Evolutionary conservation across 2,113 vertebrate genomes (phyloP), one percentile per base, ranked within the genome.

Genomic region (Eptatretus burgeri): DNA sequence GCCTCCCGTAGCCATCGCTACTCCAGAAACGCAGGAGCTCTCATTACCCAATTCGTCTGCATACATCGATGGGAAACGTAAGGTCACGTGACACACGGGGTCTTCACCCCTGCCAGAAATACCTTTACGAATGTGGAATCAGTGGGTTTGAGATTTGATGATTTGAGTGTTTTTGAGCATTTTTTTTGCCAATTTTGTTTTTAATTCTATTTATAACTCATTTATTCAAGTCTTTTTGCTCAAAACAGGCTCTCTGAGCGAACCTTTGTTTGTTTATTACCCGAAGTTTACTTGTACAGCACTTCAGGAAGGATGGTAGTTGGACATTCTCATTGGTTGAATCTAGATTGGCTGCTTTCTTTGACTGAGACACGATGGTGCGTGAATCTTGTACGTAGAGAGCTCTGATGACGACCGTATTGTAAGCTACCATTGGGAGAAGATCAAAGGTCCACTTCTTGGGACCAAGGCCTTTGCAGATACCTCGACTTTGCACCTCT

Each of bases 361-460:
- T 41, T 41, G 27, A 41, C 27, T 7, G 27, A 41, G 51, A 50
- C 64, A 60, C 10, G 62, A 52, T 19, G 19, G 10, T 7, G 50
- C 41, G 51, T 52, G 13, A 14, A 13, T 65, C 10, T 18, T 16
- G 27, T 51, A 52, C 16, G 67, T 76, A 86, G 91, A 85, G 73
- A 98, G 91, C 75, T 91, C 82, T 0, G 89, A 98, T 65, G 91
- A 98, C 70, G 85, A 95, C 70, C 84, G 74, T 73, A 83, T 98
- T 50, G 80, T 89, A 69, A 74, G 73, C 14, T 98, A 82, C 74
- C 81, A 82, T 69, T 98, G 89, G 91, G 91, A 95, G 64, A 86
- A 98, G 64, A 77, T 91, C 66, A 93, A 88, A 70, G 89, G 91
- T 12, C 91, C 91, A 2, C 73, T 98, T 68, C 71, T 87, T 70